phyloP scores from a whole-genome alignment of 2,888 invertebrate species.

The Athalia rosae region DNA sequence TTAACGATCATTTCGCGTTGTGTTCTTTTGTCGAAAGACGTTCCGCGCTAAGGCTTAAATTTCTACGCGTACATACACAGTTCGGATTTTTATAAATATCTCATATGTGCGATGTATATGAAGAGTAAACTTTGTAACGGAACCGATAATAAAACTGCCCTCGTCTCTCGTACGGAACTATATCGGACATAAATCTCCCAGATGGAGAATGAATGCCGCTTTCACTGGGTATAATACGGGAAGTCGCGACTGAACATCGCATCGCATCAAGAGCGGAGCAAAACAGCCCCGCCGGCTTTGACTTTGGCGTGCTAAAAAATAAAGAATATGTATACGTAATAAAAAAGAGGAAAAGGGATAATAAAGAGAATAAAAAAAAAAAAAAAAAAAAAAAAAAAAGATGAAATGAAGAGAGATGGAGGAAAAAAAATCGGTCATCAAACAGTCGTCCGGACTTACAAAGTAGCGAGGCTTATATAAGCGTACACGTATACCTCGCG shows the following conservation, averaged over 20 bases:
- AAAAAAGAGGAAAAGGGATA: background rate
- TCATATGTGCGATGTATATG: constrained; percentile 50
- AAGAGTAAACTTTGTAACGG: constrained; percentile 68
- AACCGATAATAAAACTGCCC: constrained; percentile 69
- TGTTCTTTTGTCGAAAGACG: background rate
- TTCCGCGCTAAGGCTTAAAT: background rate
- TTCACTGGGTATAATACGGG: background rate
- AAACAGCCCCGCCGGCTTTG: background rate
- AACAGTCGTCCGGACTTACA: constrained; percentile 23
- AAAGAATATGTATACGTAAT: too few relatives aligned
- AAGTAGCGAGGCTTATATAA: constrained; percentile 29
- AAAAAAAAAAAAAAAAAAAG: background rate
- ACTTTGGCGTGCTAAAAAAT: background rate
- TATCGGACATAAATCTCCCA: constrained; percentile 67
- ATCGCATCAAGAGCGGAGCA: too few relatives aligned
- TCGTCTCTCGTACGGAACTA: constrained; percentile 55
- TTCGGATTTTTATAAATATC: too few relatives aligned
- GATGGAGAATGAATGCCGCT: constrained; percentile 59
- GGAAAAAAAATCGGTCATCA: constrained; percentile 28
- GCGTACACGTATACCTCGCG: background rate
- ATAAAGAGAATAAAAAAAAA: too few relatives aligned
- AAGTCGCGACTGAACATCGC: too few relatives aligned
- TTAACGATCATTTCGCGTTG: background rate
- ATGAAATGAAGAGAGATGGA: background rate
- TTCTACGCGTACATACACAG: too few relatives aligned